A percentile compares a stretch with the other conserved stretches of the same genome.
Evolutionary conservation across 2,113 vertebrate species (phyloP).

Genomic region (Suncus etruscus): DNA sequence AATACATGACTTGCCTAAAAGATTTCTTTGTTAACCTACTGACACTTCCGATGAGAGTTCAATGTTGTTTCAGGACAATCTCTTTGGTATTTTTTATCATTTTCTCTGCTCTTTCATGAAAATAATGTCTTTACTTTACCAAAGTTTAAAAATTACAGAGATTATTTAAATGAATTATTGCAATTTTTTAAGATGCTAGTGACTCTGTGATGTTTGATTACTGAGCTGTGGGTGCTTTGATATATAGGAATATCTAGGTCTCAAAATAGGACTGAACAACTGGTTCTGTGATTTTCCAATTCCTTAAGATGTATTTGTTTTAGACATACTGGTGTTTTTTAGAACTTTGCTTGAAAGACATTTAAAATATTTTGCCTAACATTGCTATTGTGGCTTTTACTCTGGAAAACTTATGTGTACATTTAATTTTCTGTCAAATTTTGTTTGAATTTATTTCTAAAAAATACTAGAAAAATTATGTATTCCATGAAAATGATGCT

Average conservation of each 20-base stretch:
- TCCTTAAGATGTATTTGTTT: not conserved
- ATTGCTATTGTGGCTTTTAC: not conserved
- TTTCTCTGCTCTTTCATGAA: not conserved
- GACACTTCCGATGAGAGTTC: slow-evolving; percentile 63
- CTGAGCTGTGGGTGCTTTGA: not conserved
- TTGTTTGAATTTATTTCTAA: not conserved
- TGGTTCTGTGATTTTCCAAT: not conserved
- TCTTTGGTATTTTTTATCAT: slow-evolving; percentile 43
- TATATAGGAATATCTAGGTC: not conserved
- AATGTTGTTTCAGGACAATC: slow-evolving; percentile 58
- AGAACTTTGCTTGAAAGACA: not conserved
- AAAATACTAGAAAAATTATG: not conserved
- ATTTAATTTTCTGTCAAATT: slow-evolving; percentile 17
- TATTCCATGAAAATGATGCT: slow-evolving; percentile 1
- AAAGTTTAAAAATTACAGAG: slow-evolving; percentile 46
- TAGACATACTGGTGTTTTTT: not conserved
- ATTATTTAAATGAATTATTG: slow-evolving; percentile 32
- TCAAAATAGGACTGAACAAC: not conserved
- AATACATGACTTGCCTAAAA: slow-evolving; percentile 54
- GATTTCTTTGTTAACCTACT: slow-evolving; percentile 77
- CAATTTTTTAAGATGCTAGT: not conserved
- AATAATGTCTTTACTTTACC: not conserved
- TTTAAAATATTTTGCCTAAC: not conserved
- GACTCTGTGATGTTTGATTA: not conserved
- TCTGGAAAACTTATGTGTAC: not conserved